phyloP scores from a whole-genome alignment of 1,140 invertebrate species.

The Brachionus rubens region DNA sequence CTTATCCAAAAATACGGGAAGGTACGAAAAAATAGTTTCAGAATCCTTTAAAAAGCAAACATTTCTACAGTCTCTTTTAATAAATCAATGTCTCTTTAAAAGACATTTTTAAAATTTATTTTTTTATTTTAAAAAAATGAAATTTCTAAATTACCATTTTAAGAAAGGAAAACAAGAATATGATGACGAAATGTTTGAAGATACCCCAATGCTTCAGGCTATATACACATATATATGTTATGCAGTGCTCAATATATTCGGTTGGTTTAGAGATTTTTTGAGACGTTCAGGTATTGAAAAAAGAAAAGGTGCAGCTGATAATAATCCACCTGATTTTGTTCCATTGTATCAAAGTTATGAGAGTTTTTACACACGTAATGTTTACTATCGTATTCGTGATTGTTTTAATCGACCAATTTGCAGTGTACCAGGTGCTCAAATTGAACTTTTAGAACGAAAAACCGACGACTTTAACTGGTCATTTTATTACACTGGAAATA shows the following conservation, averaged over 20 bases:
- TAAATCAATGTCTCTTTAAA: no score
- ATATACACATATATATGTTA: conserved; percentile 82
- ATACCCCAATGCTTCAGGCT: conserved; percentile 74
- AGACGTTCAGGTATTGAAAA: conserved; percentile 59
- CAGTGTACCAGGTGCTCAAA: conserved; percentile 81
- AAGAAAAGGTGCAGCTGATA: conserved; percentile 55
- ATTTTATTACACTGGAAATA: conserved; percentile 56
- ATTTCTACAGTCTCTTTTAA: no score
- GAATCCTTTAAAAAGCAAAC: no score
- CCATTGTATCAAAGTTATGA: conserved; percentile 88
- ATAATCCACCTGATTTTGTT: conserved; percentile 70
- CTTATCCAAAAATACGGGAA: no score
- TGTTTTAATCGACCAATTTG: conserved; percentile 90
- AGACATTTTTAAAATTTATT: no score
- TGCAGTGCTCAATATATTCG: conserved; percentile 67
- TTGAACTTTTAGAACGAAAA: conserved; percentile 77
- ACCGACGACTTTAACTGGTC: conserved; percentile 75
- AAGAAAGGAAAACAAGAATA: conserved; percentile 42
- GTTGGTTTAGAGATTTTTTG: conserved; percentile 61
- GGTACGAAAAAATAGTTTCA: no score
- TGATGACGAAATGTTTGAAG: conserved; percentile 68
- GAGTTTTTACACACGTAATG: conserved; percentile 86
- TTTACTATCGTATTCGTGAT: conserved; percentile 83
- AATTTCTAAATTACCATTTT: no score
- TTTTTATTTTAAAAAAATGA: no score